Evolutionary conservation across 2,888 invertebrate genomes (phyloP).

Genomic region (Mesorhabditis belari): DNA sequence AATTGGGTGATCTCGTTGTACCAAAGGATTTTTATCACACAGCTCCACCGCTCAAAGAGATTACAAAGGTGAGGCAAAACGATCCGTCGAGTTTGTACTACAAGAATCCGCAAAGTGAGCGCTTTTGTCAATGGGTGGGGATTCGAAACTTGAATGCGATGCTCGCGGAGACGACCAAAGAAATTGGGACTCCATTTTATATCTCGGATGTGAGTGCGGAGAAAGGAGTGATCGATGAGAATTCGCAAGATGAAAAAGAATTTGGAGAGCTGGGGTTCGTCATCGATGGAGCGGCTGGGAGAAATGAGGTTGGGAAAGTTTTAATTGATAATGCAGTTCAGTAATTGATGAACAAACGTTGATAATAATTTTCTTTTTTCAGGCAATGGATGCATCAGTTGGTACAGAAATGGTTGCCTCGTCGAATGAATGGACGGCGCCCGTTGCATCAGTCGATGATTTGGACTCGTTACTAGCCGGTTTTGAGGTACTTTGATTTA

Average conservation of each 20-base stretch:
- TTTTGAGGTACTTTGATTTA: neutral
- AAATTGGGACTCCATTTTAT: conserved; percentile 22
- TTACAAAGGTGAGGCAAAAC: neutral
- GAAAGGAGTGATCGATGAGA: neutral
- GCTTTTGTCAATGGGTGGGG: conserved; percentile 41
- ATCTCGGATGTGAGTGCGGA: conserved; percentile 1
- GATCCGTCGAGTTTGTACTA: neutral
- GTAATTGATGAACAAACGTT: no score
- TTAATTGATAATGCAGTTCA: no score
- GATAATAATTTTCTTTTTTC: neutral
- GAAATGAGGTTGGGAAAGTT: no score
- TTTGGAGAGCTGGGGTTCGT: neutral
- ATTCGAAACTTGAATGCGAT: conserved; percentile 42
- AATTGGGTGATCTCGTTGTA: conserved; percentile 62
- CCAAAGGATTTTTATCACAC: conserved; percentile 74
- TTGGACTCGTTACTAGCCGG: neutral
- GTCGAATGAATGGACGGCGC: neutral
- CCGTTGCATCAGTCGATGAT: neutral
- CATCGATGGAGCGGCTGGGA: neutral
- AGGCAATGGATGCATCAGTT: no score
- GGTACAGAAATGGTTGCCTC: neutral
- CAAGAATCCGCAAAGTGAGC: conserved; percentile 44
- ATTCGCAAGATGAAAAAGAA: neutral
- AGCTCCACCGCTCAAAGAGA: conserved; percentile 60
- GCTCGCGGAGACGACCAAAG: no score